Evolutionary conservation across 2,797 vertebrate genomes (phyloP).

Genomic region (Danio albolineatus): DNA sequence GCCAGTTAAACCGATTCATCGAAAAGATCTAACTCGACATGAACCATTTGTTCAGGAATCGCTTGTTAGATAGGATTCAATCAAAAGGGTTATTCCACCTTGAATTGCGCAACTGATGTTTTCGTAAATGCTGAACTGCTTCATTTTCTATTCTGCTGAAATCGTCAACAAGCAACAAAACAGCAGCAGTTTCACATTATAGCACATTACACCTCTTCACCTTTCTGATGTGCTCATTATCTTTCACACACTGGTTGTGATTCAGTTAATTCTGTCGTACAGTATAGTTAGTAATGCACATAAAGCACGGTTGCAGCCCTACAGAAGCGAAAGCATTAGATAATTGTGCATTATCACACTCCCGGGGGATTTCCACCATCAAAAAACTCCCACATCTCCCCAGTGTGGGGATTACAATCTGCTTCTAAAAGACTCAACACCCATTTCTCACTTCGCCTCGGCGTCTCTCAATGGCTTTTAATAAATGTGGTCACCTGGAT

Average conservation of each 20-base stretch:
- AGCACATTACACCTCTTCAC: background rate
- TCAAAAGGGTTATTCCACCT: background rate
- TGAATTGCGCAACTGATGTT: background rate
- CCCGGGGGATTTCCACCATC: constrained; percentile 56
- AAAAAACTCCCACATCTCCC: constrained; percentile 33
- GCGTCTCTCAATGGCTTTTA: constrained; percentile 15
- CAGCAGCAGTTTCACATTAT: constrained; percentile 23
- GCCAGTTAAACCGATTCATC: background rate
- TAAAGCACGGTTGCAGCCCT: background rate
- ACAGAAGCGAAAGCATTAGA: constrained; percentile 48
- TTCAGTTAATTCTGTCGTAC: background rate
- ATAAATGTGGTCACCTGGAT: constrained; percentile 23
- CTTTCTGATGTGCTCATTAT: constrained; percentile 1
- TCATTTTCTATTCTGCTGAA: constrained; percentile 14
- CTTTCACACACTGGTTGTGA: background rate
- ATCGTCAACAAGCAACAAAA: constrained; percentile 44
- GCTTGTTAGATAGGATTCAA: background rate
- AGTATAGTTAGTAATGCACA: constrained; percentile 12
- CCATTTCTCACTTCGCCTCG: constrained; percentile 20
- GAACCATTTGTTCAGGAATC: background rate
- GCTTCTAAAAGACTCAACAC: constrained; percentile 19
- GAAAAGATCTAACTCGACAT: background rate
- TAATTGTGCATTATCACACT: constrained; percentile 45
- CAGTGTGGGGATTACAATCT: constrained; percentile 21
- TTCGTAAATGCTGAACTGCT: background rate